Base-by-base conservation (phyloP, 2,113 vertebrate genomes). In the Pteronura brasiliensis region DNA sequence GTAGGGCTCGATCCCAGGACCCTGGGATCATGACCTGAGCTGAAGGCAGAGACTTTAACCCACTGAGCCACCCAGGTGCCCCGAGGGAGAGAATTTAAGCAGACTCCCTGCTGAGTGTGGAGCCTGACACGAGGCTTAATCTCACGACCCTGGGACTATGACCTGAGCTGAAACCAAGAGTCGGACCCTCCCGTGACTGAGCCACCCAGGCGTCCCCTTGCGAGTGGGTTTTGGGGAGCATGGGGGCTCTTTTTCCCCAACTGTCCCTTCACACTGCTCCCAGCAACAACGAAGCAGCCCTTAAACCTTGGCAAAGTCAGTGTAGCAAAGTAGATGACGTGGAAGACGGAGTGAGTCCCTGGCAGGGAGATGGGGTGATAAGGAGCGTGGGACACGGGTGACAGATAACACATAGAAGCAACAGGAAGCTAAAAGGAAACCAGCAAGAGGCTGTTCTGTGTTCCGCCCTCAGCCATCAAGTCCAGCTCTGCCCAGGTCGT, bases 391-490 rank as follows among this genome's bases (percentile, higher is more conserved):
- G 85, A 63, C 36, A 18, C 3, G 49, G 49, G 55, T 57, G 27
- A 8, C 83, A 76, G 55, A 49, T 80, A 59, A 90, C 49, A 25
- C 1, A 4, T 6, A 27, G 74, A 31, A 89, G 83, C 59, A 31
- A 25, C 13, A 59, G 44, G 59, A 95, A 86, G 29, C 14, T 23
- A 7, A 92, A 21, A 76, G 88, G 96, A 93, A 96, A 93, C 29
- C 79, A 82, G 69, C 67, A 74, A 59, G 25, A 0, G 3, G 36
- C 34, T n/a, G 25, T 96, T 97, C 79, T 97, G 4, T 96, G 95
- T 89, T 96, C 81, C 42, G 3, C 42, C 71, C 52, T 90, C 76
- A 98, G 98, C 87, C 44, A 0, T 77, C 97, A 94, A 93, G 71
- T 72, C 82, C 77, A 49, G 36, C 74, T 7, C 47, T 49, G 4